A percentile compares a stretch with the other conserved stretches of the same genome.
Conservation (phyloP, 2,113 vertebrate genomes). For the Solenodon paradoxus region DNA sequence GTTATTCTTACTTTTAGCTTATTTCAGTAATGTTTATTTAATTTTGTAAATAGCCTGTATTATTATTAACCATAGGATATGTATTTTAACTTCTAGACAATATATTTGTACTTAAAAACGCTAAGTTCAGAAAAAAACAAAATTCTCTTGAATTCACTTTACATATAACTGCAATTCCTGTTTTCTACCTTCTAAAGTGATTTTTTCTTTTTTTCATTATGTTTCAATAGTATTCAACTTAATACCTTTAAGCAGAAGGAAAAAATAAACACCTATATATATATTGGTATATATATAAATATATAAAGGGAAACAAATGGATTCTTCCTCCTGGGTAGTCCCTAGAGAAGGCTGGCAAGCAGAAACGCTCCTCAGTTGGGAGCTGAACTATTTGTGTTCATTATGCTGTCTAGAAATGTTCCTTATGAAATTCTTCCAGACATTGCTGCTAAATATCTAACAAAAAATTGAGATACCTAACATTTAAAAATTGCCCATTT, state of each 20-base stretch:
- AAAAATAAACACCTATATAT: not conserved
- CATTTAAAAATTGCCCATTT: not conserved
- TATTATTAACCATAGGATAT: not conserved
- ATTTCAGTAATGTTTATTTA: not conserved
- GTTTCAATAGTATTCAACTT: not conserved
- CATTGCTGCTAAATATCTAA: not conserved
- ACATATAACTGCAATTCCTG: not conserved
- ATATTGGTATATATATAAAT: not conserved
- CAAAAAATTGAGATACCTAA: not conserved
- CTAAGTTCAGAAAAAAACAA: not conserved
- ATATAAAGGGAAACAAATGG: not conserved
- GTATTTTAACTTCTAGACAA: not conserved
- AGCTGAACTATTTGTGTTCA: not conserved
- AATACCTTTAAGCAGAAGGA: not conserved
- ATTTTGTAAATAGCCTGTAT: not conserved
- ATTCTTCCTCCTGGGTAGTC: not conserved
- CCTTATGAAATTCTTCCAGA: not conserved
- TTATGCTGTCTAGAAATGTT: not conserved
- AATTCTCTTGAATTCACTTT: not conserved
- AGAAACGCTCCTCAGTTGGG: not conserved
- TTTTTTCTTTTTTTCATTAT: constrained; percentile 11
- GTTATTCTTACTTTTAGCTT: constrained; percentile 9
- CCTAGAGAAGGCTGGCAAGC: not conserved
- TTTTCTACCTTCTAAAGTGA: not conserved
- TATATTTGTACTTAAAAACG: not conserved